Evolutionary conservation across 2,797 vertebrate genomes (phyloP).

Genomic region (Morelia viridis): DNA sequence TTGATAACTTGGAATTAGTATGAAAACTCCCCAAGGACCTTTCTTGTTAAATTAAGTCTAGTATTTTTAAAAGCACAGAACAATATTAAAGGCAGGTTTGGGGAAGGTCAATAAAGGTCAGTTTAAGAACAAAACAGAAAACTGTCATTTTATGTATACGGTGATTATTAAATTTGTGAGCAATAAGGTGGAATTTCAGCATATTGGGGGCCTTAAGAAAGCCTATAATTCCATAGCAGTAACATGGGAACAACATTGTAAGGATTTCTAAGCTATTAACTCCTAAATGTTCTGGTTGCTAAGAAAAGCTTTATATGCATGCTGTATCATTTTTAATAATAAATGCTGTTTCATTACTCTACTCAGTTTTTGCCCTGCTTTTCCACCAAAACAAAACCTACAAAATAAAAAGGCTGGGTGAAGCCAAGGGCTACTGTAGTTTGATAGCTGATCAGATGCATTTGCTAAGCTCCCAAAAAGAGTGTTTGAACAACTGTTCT

Average conservation of each 20-base stretch:
- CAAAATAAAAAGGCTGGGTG: too few relatives aligned
- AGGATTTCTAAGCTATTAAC: background rate
- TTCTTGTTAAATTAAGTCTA: background rate
- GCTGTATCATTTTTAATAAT: background rate
- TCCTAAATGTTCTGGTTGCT: background rate
- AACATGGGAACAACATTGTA: background rate
- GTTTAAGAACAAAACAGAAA: background rate
- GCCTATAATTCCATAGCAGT: background rate
- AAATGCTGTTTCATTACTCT: background rate
- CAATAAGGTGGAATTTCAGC: background rate
- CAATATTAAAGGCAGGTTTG: background rate
- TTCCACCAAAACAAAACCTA: too few relatives aligned
- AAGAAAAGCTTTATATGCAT: background rate
- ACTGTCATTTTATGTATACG: background rate
- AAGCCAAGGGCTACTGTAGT: too few relatives aligned
- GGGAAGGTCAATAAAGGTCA: background rate
- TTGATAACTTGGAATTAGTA: slow-evolving; percentile 6
- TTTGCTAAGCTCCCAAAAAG: too few relatives aligned
- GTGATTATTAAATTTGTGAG: background rate
- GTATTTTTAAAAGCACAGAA: background rate
- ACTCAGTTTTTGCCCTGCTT: background rate
- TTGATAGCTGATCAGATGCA: too few relatives aligned
- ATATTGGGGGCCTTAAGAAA: background rate
- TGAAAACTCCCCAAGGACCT: background rate
- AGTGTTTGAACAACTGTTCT: background rate